Conservation (phyloP, 2,888 invertebrate genomes). For the Limnephilus marmoratus region DNA sequence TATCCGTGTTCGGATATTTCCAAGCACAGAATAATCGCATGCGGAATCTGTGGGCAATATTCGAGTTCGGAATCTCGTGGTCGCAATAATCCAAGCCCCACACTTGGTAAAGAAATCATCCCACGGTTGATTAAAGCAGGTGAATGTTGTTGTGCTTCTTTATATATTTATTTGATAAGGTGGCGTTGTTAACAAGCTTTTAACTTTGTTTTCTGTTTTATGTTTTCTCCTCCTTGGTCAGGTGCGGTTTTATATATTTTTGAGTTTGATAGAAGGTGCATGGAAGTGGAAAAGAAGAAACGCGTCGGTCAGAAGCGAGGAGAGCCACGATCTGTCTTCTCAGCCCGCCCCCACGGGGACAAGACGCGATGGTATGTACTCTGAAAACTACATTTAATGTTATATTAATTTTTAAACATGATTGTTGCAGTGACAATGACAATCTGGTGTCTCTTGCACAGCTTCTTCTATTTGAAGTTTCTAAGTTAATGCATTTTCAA, state of each 20-base stretch:
- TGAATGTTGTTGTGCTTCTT: background rate
- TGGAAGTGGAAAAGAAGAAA: background rate
- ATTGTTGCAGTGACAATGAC: background rate
- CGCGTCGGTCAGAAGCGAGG: background rate
- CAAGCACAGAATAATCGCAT: background rate
- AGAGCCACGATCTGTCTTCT: background rate
- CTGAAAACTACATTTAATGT: background rate
- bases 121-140: background rate
- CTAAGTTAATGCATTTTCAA: no score
- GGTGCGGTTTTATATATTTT: background rate
- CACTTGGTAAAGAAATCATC: background rate
- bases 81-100: background rate
- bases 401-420: background rate
- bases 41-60: background rate
- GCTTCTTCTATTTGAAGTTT: no score
- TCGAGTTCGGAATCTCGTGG: background rate
- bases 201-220: background rate
- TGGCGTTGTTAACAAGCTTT: background rate
- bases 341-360: background rate
- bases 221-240: background rate
- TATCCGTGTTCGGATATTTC: background rate
- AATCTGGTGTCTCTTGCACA: background rate
- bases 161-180: background rate
- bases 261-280: background rate
- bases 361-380: conserved; percentile 2